Conservation (phyloP, 2,113 vertebrate genomes). For the Vimba vimba region DNA sequence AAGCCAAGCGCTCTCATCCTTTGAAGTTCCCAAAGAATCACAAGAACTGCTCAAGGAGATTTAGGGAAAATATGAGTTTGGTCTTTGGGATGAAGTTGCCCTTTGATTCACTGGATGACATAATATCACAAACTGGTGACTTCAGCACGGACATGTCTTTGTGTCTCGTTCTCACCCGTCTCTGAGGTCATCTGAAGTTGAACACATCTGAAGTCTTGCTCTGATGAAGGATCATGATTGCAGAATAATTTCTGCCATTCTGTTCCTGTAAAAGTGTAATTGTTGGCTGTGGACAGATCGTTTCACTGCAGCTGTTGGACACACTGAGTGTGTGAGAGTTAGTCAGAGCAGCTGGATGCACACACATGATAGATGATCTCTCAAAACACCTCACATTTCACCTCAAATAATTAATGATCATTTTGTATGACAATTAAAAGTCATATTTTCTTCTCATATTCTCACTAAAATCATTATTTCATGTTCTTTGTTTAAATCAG, state of each 20-base stretch:
- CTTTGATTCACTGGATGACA: conserved; percentile 1
- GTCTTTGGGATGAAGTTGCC: not conserved
- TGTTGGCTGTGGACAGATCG: not conserved
- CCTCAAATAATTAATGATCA: not conserved
- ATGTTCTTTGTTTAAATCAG: not conserved
- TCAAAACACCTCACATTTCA: not conserved
- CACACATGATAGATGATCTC: not conserved
- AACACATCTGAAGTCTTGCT: not conserved
- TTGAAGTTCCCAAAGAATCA: not conserved
- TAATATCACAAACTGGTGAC: conserved; percentile 12
- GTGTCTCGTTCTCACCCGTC: not conserved
- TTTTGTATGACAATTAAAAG: not conserved
- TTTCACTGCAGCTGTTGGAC: conserved; percentile 46
- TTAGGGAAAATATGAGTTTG: not conserved
- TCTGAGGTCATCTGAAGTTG: not conserved
- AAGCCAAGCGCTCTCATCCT: not conserved
- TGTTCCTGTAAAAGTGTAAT: conserved; percentile 39
- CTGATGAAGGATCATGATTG: conserved; percentile 59
- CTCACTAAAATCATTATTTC: not conserved
- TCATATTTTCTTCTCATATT: not conserved
- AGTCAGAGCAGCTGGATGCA: conserved; percentile 27
- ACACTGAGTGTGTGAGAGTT: conserved; percentile 7
- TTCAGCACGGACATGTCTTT: conserved; percentile 10
- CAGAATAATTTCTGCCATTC: conserved; percentile 57
- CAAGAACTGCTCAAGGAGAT: not conserved